A percentile compares a stretch with the other conserved stretches of the same genome.
phyloP scores from a whole-genome alignment of 2,797 vertebrate genomes.

The Scolopax bukidnonensis region DNA sequence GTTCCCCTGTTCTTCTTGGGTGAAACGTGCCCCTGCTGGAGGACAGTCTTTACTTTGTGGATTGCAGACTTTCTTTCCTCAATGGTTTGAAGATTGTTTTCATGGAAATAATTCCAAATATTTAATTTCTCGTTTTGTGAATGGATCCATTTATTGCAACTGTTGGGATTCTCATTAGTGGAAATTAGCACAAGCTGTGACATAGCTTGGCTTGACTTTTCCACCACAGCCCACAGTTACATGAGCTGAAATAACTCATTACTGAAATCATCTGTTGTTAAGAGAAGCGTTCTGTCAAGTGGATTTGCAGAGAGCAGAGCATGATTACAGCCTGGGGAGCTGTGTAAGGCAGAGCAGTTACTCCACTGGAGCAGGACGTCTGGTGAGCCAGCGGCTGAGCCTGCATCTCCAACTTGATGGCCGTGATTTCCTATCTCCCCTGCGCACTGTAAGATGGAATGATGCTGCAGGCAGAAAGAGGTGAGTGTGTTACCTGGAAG shows the following conservation, averaged over 20 bases:
- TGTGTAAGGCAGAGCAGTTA: not conserved
- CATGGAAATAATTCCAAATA: not conserved
- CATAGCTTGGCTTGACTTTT: constrained; percentile 30
- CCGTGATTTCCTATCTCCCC: not conserved
- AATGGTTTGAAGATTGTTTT: not conserved
- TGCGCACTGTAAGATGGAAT: not conserved
- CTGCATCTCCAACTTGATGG: not conserved
- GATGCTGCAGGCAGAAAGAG: not conserved
- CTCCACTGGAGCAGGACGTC: not conserved
- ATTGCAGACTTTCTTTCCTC: not conserved
- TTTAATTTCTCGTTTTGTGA: constrained; percentile 6
- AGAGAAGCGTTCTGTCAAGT: constrained; percentile 45
- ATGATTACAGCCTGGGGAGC: not conserved
- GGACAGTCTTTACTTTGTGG: not conserved
- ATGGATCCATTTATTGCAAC: constrained; percentile 5
- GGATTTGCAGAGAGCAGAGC: not conserved
- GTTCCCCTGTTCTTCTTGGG: not conserved
- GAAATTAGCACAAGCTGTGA: constrained; percentile 37
- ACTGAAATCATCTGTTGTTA: constrained; percentile 25
- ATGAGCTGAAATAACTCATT: constrained; percentile 32
- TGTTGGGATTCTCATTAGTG: constrained; percentile 26
- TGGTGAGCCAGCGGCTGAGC: not conserved
- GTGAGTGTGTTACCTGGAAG: not conserved
- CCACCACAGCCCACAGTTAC: constrained; percentile 7
- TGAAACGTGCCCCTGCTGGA: not conserved